Conservation (phyloP, 2,113 vertebrate species). For the Phrynosoma platyrhinos region DNA sequence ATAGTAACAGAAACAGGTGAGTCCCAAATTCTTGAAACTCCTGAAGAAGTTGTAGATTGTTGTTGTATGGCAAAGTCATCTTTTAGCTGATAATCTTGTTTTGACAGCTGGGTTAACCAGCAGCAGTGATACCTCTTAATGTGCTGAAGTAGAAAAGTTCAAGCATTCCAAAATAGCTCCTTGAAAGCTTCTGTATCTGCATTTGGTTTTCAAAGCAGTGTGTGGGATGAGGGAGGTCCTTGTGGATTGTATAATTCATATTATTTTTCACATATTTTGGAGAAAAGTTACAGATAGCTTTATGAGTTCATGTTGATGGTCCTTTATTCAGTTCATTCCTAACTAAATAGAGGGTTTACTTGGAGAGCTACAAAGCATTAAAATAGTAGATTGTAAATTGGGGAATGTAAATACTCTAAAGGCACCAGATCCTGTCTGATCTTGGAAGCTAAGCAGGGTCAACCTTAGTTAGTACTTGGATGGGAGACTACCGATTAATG, state of each 20-base stretch:
- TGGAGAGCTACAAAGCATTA: background rate
- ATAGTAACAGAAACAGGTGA: constrained; percentile 33
- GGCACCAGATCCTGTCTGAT: no score
- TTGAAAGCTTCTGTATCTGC: background rate
- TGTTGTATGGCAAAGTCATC: background rate
- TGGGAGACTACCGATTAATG: no score
- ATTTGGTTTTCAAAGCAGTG: background rate
- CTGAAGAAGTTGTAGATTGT: background rate
- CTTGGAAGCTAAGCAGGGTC: no score
- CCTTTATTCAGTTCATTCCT: background rate
- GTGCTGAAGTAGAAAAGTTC: fast-evolving
- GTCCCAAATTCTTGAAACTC: background rate
- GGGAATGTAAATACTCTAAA: no score
- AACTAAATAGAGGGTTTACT: constrained; percentile 1
- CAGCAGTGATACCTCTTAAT: fast-evolving
- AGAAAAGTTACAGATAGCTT: background rate
- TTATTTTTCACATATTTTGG: constrained; percentile 7
- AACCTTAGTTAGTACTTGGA: no score
- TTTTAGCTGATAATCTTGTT: background rate
- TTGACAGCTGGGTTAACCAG: background rate
- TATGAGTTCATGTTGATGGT: background rate
- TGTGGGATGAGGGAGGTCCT: background rate
- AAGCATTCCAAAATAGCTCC: background rate
- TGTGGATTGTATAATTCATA: background rate
- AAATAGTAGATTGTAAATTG: background rate